Evolutionary conservation across 2,113 vertebrate species (phyloP).

Genomic region (Petrocephalus zakoni): DNA sequence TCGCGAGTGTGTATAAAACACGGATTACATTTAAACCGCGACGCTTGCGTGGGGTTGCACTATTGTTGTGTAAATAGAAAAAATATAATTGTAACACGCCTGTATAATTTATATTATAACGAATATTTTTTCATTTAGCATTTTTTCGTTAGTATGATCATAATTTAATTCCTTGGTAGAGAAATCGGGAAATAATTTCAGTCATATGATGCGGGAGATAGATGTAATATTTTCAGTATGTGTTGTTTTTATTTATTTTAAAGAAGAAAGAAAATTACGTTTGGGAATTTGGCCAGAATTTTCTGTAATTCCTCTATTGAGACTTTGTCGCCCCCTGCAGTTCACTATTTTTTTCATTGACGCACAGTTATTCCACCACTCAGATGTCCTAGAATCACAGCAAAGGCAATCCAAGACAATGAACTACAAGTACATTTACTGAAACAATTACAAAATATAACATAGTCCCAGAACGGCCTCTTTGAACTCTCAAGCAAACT

Average conservation of each 20-base stretch:
- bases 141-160: neutral
- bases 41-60: neutral
- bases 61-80: neutral
- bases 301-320: neutral
- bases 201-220: neutral
- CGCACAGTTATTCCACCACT: neutral
- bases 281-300: neutral
- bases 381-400: neutral
- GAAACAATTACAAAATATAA: neutral
- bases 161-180: neutral
- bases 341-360: neutral
- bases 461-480: neutral
- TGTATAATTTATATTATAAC: neutral
- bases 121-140: neutral
- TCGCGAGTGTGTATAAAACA: neutral
- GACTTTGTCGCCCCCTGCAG: slow-evolving; percentile 2
- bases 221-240: neutral
- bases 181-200: neutral
- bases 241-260: neutral
- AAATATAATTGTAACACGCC: neutral
- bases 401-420: neutral
- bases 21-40: neutral
- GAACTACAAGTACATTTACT: neutral
- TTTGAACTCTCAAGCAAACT: neutral
- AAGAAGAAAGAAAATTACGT: neutral